phyloP scores from a whole-genome alignment of 1,140 invertebrate genomes.

The Oncopeltus fasciatus region DNA sequence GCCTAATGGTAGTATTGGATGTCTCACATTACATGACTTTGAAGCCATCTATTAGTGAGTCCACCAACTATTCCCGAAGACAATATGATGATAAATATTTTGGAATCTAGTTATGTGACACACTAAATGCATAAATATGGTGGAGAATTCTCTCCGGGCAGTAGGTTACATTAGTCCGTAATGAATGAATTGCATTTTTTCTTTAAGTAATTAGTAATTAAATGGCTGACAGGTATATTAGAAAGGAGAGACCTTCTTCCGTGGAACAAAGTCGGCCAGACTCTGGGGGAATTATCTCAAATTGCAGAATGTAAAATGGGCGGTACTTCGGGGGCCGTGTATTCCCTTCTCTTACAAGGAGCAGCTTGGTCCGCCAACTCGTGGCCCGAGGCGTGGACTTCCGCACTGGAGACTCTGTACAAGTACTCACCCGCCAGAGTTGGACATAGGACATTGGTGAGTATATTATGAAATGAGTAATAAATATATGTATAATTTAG shows the following conservation, averaged over 20 bases:
- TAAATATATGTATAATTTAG: no score
- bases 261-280: slow-evolving; percentile 31
- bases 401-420: slow-evolving; percentile 40
- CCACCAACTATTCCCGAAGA: no score
- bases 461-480: slow-evolving; percentile 19
- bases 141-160: no score
- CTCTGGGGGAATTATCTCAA: slow-evolving; percentile 38
- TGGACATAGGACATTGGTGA: slow-evolving; percentile 65
- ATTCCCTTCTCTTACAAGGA: slow-evolving; percentile 53
- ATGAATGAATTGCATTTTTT: no score
- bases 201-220: not conserved
- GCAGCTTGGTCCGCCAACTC: slow-evolving; percentile 29
- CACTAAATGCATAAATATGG: no score
- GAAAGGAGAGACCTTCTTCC: slow-evolving; percentile 7
- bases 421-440: slow-evolving; percentile 57
- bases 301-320: slow-evolving; percentile 50
- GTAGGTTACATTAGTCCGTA: no score
- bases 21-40: no score
- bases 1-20: no score
- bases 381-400: slow-evolving; percentile 37
- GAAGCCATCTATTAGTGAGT: no score
- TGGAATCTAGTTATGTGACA: no score
- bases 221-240: slow-evolving; percentile 17
- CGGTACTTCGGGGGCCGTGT: slow-evolving; percentile 54
- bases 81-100: no score